Conservation (phyloP, 2,113 vertebrate species). For the Stegastes partitus region DNA sequence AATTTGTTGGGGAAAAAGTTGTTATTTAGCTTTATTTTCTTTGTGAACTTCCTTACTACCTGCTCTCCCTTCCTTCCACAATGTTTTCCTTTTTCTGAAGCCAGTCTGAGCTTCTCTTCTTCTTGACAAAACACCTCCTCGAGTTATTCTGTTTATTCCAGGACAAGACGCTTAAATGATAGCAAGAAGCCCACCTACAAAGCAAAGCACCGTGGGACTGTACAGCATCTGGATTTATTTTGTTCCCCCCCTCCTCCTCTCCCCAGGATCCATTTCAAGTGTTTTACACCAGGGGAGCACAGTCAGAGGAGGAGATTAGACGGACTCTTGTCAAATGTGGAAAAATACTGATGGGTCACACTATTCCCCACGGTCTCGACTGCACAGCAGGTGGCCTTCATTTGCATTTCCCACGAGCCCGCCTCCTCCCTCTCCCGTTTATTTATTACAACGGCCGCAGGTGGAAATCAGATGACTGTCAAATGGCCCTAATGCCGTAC, state of each 20-base stretch:
- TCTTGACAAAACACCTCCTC: not conserved
- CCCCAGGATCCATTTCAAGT: slow-evolving; percentile 38
- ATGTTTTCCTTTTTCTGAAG: too few relatives aligned
- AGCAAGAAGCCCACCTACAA: slow-evolving; percentile 16
- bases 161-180: not conserved
- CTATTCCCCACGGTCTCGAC: slow-evolving; percentile 41
- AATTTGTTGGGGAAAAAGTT: too few relatives aligned
- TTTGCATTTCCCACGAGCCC: slow-evolving; percentile 66
- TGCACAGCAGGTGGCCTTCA: slow-evolving; percentile 64
- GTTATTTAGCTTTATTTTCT: too few relatives aligned
- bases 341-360: slow-evolving; percentile 48
- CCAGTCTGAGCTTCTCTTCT: too few relatives aligned
- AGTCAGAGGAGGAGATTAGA: slow-evolving; percentile 46
- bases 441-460: slow-evolving; percentile 59
- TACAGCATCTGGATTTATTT: slow-evolving; percentile 48
- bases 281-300: slow-evolving; percentile 49
- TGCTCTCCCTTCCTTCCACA: not conserved
- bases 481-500: slow-evolving; percentile 38
- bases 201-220: slow-evolving; percentile 6
- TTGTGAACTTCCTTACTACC: too few relatives aligned
- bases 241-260: not conserved
- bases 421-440: slow-evolving; percentile 25
- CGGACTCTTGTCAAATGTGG: slow-evolving; percentile 59
- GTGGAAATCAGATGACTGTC: slow-evolving; percentile 65
- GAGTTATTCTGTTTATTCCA: not conserved